A percentile compares a stretch with the other conserved stretches of the same genome.
phyloP scores from a whole-genome alignment of 2,888 invertebrate species.

The Bellardia bayeri region DNA sequence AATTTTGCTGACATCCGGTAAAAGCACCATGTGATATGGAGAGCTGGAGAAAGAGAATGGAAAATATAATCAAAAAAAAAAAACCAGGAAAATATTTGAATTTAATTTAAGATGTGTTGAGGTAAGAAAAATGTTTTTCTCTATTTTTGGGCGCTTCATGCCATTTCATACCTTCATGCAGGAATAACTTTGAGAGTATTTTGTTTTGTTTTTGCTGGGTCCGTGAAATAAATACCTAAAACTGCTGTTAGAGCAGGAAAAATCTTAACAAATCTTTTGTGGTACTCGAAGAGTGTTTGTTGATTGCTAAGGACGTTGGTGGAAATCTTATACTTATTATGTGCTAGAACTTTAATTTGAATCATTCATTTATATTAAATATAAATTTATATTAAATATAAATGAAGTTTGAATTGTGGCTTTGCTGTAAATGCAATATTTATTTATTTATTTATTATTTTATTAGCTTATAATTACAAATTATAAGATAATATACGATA shows the following conservation, averaged over 20 bases:
- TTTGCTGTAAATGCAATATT: too few species aligned
- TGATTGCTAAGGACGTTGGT: not conserved
- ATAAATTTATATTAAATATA: too few species aligned
- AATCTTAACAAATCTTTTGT: constrained; percentile 27
- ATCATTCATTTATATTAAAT: too few species aligned
- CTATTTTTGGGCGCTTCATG: not conserved
- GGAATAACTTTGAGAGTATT: constrained; percentile 13
- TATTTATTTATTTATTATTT: too few species aligned
- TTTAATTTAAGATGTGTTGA: constrained; percentile 70
- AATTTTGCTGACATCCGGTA: constrained; percentile 69
- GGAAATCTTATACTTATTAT: not conserved
- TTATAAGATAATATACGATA: too few species aligned
- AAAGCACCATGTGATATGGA: constrained; percentile 11
- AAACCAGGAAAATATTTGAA: constrained; percentile 60
- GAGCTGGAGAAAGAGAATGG: not conserved
- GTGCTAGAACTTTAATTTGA: not conserved
- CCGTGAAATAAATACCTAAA: constrained; percentile 6
- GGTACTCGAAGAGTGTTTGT: not conserved
- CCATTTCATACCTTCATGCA: constrained; percentile 32
- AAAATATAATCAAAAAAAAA: not conserved
- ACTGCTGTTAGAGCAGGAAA: constrained; percentile 15
- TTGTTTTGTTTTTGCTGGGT: not conserved
- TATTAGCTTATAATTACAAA: too few species aligned
- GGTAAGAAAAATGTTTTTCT: constrained; percentile 47
- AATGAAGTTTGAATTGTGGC: too few species aligned